Evolutionary conservation across 1,140 invertebrate species (phyloP).

Genomic region (Drosophila serrata): DNA sequence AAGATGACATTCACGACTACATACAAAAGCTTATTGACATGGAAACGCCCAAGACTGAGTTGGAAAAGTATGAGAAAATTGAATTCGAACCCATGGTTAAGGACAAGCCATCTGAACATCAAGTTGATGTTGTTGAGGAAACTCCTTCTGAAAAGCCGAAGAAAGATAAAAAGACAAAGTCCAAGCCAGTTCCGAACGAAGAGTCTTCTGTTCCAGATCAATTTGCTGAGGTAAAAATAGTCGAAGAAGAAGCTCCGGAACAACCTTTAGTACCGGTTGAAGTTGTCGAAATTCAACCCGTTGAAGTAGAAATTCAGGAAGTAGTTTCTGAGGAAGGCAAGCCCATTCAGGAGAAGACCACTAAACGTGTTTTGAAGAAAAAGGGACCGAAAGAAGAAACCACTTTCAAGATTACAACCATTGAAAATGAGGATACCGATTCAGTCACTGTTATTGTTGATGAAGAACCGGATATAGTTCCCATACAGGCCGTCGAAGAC

Average conservation of each 20-base stretch:
- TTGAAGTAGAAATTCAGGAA: constrained; percentile 66
- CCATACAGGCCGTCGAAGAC: constrained; percentile 28
- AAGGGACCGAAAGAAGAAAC: constrained; percentile 85
- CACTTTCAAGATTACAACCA: constrained; percentile 81
- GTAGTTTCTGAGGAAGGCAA: constrained; percentile 69
- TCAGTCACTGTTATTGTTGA: constrained; percentile 71
- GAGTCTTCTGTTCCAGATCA: constrained; percentile 34
- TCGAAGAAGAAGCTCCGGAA: constrained; percentile 59
- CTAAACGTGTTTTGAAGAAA: constrained; percentile 84
- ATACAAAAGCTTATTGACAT: constrained; percentile 75
- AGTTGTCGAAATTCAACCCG: constrained; percentile 65
- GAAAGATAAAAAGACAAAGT: constrained; percentile 59
- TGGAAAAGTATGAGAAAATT: constrained; percentile 82
- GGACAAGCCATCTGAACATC: constrained; percentile 65
- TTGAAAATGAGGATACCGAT: constrained; percentile 82
- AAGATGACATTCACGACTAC: constrained; percentile 78
- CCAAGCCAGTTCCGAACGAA: constrained; percentile 23
- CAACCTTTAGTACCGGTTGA: constrained; percentile 45
- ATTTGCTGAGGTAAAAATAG: constrained; percentile 49
- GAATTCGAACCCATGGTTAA: constrained; percentile 69
- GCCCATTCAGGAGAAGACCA: constrained; percentile 77
- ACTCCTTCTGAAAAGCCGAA: constrained; percentile 47
- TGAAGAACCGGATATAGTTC: constrained; percentile 55
- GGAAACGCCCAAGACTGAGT: constrained; percentile 82
- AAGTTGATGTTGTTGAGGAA: constrained; percentile 36